phyloP scores from a whole-genome alignment of 2,113 vertebrate genomes.

The Corydoras sp. region DNA sequence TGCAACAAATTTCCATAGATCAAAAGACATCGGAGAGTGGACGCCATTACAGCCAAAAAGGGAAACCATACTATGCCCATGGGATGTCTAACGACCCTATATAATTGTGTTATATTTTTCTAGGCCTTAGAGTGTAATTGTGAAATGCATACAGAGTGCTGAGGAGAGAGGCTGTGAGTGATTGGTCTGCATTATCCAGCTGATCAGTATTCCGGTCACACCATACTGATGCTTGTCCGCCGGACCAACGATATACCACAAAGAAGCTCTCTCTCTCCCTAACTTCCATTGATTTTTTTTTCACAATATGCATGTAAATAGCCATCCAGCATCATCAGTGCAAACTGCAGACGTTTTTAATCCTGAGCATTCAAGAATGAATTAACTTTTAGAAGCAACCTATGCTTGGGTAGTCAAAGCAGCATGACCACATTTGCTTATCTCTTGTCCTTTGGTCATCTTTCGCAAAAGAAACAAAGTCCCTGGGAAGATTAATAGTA shows the following conservation, averaged over 20 bases:
- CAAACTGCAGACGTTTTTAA: constrained; percentile 12
- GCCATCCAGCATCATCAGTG: background rate
- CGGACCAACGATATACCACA: constrained; percentile 29
- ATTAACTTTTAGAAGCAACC: constrained; percentile 20
- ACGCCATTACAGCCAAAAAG: too few species aligned
- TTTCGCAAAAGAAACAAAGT: background rate
- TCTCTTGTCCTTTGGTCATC: background rate
- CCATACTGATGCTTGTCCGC: constrained; percentile 1
- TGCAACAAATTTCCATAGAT: too few species aligned
- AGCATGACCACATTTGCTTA: background rate
- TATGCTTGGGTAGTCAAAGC: background rate
- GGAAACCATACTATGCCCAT: too few species aligned
- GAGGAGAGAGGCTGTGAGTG: background rate
- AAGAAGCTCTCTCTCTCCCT: constrained; percentile 34
- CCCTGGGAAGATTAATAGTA: background rate
- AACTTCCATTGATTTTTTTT: constrained; percentile 55
- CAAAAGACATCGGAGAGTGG: too few species aligned
- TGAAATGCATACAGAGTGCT: background rate
- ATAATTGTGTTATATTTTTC: too few species aligned
- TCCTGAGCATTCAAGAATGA: constrained; percentile 1
- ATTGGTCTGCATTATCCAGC: constrained; percentile 19
- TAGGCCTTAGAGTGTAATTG: background rate
- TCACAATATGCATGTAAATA: background rate
- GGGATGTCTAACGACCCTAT: too few species aligned
- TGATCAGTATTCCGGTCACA: constrained; percentile 35